Conservation (phyloP, 2,113 vertebrate genomes). For the Notothenia rossii region DNA sequence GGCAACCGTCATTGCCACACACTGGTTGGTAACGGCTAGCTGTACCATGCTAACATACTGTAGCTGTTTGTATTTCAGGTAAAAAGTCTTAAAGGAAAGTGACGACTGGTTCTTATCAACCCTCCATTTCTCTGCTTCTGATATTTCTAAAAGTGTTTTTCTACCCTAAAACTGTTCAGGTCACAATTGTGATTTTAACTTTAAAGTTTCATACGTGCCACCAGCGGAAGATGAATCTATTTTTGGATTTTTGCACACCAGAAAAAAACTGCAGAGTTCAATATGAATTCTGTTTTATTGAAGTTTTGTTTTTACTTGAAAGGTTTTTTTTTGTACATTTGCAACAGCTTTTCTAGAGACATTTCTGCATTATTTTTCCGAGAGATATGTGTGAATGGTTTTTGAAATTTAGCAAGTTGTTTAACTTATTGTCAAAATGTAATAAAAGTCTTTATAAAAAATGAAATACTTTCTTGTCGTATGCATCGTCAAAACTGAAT, state of each 20-base stretch:
- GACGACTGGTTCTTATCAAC: constrained; percentile 61
- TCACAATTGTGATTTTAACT: constrained; percentile 22
- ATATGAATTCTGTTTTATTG: constrained; percentile 61
- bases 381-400: constrained; percentile 69
- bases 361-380: constrained; percentile 49
- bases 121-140: constrained; percentile 13
- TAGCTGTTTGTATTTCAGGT: constrained; percentile 44
- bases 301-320: constrained; percentile 75
- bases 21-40: constrained; percentile 42
- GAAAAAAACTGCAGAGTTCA: constrained; percentile 43
- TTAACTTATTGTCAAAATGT: constrained; percentile 85
- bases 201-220: constrained; percentile 27
- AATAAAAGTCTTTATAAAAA: constrained; percentile 70
- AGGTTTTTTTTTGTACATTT: constrained; percentile 13
- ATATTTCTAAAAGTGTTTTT: constrained; percentile 5
- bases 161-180: constrained; percentile 5
- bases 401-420: constrained; percentile 68
- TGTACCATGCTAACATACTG: constrained; percentile 3
- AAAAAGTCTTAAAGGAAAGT: constrained; percentile 46
- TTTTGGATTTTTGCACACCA: constrained; percentile 73
- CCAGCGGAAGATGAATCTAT: constrained; percentile 26
- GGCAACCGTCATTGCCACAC: neutral
- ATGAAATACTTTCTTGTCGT: neutral
- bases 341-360: constrained; percentile 41
- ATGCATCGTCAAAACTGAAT: neutral